phyloP scores from a whole-genome alignment of 1,140 invertebrate genomes.

The Trichomalopsis sarcophagae region DNA sequence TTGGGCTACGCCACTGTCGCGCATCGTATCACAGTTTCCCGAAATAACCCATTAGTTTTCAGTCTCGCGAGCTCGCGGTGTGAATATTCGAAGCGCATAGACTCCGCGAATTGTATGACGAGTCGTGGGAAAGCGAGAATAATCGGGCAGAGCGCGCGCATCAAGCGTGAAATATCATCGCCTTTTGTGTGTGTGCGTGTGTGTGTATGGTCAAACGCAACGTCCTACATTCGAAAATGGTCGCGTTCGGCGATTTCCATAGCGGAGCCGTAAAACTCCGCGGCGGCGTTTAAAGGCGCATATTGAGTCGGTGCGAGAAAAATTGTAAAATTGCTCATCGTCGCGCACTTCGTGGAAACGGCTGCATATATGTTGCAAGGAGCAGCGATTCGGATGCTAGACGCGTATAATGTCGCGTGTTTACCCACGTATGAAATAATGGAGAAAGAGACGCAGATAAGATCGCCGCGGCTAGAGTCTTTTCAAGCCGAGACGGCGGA shows the following conservation, averaged over 20 bases:
- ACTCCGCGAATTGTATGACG: too few relatives aligned
- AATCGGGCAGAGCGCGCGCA: too few relatives aligned
- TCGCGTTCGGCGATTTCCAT: not conserved
- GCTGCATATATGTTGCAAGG: not conserved
- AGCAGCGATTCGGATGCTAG: not conserved
- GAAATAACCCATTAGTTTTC: too few relatives aligned
- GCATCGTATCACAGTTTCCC: too few relatives aligned
- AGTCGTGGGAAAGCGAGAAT: not conserved
- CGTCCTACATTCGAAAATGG: not conserved
- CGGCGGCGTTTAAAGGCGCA: not conserved
- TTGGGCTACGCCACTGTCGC: not conserved
- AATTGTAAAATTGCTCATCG: not conserved
- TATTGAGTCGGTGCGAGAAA: not conserved
- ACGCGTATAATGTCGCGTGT: too few relatives aligned
- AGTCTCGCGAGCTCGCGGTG: not conserved
- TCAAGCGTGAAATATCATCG: not conserved
- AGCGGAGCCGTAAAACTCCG: not conserved
- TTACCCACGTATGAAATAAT: not conserved
- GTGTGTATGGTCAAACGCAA: not conserved
- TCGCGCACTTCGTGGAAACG: not conserved
- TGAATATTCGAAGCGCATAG: not conserved
- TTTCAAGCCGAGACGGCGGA: not conserved
- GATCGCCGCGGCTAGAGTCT: not conserved
- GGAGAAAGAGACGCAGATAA: not conserved
- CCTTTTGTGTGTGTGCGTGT: not conserved